Base-by-base conservation (phyloP, 92 coral and sea anemone genomes). In the Zoanthus sociatus region DNA sequence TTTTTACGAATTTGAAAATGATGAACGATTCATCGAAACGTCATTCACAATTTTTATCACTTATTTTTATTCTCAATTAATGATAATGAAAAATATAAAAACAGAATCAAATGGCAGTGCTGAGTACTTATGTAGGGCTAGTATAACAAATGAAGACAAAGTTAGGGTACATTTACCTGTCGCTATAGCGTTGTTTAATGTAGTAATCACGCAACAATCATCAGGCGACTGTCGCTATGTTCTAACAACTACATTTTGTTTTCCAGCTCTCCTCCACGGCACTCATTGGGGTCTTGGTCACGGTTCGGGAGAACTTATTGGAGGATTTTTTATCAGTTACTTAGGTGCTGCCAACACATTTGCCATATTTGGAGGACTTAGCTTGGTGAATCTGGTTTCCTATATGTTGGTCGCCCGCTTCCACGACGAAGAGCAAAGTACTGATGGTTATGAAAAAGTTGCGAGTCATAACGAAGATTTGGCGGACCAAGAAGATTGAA, bases 251-350 rank as follows among this genome's bases (percentile, higher is more conserved):
- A 7, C 21, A 71, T 60, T 46, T 16, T 13, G 87, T 60, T 83
- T 86, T 30, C 8, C 66, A 94, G 98, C 95, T 18, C 92, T 94
- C 50, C 90, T 94, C 12, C 98, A 94, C 79, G 90, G 98, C 50
- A 95, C 90, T 67, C 98, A 94, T 77, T 94, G 98, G 98, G 98
- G 98, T 63, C 90, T 94, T 74, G 98, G 98, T 30, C 98, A 94
- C 86, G 98, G 98, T 56, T 94, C 96, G 51, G 98, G 98, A 18
- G 98, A 94, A 92, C 95, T 94, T 71, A 87, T 94, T 67, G 98
- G 98, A 71, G 98, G 98, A 5, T 93, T 92, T 74, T 91, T 94
- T 71, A 94, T 94, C 87, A 92, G 92, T 79, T 77, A 89, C 83
- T 87, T 91, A 71, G 98, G 98, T n/a, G 98, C 98, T 5, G 76